Percentiles rank a stretch among this genome's conserved stretches.
Conservation (phyloP, 1,140 invertebrate species). For the Drosophila carrolli region DNA sequence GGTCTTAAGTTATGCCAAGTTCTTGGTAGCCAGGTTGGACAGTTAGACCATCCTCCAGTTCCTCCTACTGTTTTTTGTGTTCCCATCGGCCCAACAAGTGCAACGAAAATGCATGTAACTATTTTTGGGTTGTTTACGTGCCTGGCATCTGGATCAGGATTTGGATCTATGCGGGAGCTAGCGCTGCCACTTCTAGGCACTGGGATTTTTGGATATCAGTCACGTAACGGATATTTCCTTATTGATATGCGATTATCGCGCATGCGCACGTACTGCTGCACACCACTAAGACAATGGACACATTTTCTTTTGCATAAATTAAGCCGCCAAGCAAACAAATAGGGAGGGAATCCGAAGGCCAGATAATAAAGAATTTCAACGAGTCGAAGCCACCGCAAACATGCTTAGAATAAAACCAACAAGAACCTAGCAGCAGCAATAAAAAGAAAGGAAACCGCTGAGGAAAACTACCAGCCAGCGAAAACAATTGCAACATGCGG, state of each 20-base stretch:
- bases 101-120: constrained; percentile 49
- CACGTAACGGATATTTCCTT: constrained; percentile 84
- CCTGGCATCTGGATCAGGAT: constrained; percentile 59
- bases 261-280: constrained; percentile 71
- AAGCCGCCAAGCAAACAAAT: constrained; percentile 59
- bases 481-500: constrained; percentile 62
- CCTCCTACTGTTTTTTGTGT: constrained; percentile 28
- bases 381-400: constrained; percentile 58
- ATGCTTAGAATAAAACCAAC: constrained; percentile 77
- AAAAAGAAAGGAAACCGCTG: constrained; percentile 34
- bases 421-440: constrained; percentile 22
- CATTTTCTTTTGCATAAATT: constrained; percentile 77
- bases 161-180: constrained; percentile 51
- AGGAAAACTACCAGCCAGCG: constrained; percentile 15
- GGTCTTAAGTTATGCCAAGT: not conserved
- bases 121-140: constrained; percentile 67
- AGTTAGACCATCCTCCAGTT: not conserved
- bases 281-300: constrained; percentile 68
- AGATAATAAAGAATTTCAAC: constrained; percentile 58
- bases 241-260: constrained; percentile 84
- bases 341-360: constrained; percentile 35
- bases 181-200: constrained; percentile 23
- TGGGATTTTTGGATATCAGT: constrained; percentile 76
- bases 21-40: constrained; percentile 2
- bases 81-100: constrained; percentile 62